Conservation (phyloP, 2,888 invertebrate species). For the Drosophila kuntzei region DNA sequence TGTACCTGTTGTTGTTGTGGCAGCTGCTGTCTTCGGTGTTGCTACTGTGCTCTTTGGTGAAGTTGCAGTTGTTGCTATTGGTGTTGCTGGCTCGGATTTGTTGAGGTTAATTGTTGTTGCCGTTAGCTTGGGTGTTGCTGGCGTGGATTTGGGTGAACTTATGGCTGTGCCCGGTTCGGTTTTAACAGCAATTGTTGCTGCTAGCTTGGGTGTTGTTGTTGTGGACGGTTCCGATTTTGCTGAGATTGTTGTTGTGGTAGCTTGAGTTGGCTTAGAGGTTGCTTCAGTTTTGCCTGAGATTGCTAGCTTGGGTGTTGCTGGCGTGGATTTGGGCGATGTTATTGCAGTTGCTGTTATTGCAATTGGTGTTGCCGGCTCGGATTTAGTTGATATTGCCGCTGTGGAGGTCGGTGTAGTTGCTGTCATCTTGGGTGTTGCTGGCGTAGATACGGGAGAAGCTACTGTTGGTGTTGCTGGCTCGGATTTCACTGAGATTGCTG, state of each 20-base stretch:
- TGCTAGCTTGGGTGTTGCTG: slow-evolving; percentile 26
- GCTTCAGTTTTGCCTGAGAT: slow-evolving; percentile 29
- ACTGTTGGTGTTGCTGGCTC: slow-evolving; percentile 11
- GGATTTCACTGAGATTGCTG: slow-evolving; percentile 5
- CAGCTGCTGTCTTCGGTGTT: slow-evolving; percentile 19
- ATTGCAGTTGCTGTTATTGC: slow-evolving; percentile 6
- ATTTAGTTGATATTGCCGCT: slow-evolving; percentile 7
- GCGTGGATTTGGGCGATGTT: slow-evolving; percentile 14
- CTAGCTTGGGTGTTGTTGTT: slow-evolving; percentile 15
- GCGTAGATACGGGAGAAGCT: slow-evolving; percentile 18
- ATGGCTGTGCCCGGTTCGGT: slow-evolving; percentile 16
- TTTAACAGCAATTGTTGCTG: slow-evolving; percentile 13
- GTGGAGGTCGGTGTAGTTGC: slow-evolving; percentile 4
- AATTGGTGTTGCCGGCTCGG: slow-evolving; percentile 19
- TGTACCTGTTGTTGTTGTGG: slow-evolving; percentile 9
- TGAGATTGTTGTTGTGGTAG: slow-evolving; percentile 2
- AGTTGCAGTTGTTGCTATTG: background rate
- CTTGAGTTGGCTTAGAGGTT: slow-evolving; percentile 14
- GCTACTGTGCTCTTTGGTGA: slow-evolving; percentile 16
- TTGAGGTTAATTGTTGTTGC: slow-evolving; percentile 7
- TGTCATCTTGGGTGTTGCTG: slow-evolving; percentile 22
- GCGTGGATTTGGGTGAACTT: slow-evolving; percentile 15
- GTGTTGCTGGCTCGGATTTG: slow-evolving; percentile 7
- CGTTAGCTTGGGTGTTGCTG: slow-evolving; percentile 26
- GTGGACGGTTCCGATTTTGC: slow-evolving; percentile 6